Conservation (phyloP, 2,113 vertebrate genomes). For the Gasterosteus nipponicus region DNA sequence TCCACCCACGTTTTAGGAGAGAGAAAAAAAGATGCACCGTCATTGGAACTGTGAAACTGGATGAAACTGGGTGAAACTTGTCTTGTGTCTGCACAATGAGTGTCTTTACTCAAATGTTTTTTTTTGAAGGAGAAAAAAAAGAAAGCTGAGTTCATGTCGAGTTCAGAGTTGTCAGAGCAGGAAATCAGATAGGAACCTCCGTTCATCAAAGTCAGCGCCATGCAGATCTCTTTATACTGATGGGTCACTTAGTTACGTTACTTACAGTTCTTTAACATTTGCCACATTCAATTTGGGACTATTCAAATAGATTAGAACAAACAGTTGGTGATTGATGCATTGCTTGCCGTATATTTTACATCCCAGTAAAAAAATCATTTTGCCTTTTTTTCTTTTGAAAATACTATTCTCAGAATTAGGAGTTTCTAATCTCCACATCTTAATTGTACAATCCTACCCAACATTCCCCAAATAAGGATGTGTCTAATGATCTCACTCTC, state of each 20-base stretch:
- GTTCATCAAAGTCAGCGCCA: conserved; percentile 44
- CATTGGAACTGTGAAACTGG: conserved; percentile 43
- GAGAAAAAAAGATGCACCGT: conserved; percentile 2
- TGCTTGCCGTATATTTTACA: conserved; percentile 56
- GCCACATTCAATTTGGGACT: neutral
- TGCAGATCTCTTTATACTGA: conserved; percentile 39
- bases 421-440: conserved; percentile 57
- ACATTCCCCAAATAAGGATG: conserved; percentile 70
- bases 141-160: conserved; percentile 56
- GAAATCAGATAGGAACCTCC: conserved; percentile 55
- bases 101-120: conserved; percentile 14
- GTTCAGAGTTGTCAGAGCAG: conserved; percentile 55
- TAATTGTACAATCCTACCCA: conserved; percentile 59
- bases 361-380: conserved; percentile 43
- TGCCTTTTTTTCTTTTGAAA: neutral
- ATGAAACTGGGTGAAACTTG: conserved; percentile 50
- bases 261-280: conserved; percentile 21
- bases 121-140: conserved; percentile 4
- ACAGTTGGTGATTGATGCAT: neutral
- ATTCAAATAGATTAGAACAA: neutral
- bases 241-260: neutral
- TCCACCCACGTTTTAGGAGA: conserved; percentile 5
- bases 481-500: conserved; percentile 55
- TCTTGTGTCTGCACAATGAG: conserved; percentile 50
- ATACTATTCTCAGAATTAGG: conserved; percentile 64